Evolutionary conservation across 2,113 vertebrate species (phyloP).

Genomic region (Alexandromys fortis): DNA sequence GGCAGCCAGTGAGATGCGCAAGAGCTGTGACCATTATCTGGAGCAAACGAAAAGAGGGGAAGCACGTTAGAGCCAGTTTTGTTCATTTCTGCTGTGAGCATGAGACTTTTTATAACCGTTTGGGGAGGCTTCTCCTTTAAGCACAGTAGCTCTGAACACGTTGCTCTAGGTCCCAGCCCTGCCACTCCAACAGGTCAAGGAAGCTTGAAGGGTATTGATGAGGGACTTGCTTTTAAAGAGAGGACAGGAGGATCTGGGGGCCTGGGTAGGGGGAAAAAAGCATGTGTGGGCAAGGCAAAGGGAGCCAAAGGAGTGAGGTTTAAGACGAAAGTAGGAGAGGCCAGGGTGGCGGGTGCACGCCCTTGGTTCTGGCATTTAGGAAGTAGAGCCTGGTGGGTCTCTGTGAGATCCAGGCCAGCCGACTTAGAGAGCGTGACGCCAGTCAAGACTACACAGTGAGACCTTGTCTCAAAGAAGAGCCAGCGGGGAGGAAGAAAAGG

Average conservation of each 20-base stretch:
- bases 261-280: background rate
- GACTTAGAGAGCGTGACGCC: background rate
- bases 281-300: background rate
- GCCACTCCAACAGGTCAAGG: background rate
- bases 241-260: too few relatives aligned
- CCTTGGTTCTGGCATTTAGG: background rate
- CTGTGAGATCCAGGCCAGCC: background rate
- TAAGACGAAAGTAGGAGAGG: background rate
- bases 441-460: background rate
- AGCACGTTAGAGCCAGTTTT: background rate
- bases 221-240: background rate
- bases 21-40: background rate
- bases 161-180: background rate
- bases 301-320: background rate
- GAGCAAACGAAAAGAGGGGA: background rate
- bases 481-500: background rate
- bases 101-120: background rate
- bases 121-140: background rate
- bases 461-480: background rate
- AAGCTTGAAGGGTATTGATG: too few relatives aligned
- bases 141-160: background rate
- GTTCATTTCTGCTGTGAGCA: background rate
- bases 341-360: background rate
- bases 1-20: rapidly evolving
- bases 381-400: background rate